Conservation (phyloP, 2,888 invertebrate genomes). For the Apotomis capreana region DNA sequence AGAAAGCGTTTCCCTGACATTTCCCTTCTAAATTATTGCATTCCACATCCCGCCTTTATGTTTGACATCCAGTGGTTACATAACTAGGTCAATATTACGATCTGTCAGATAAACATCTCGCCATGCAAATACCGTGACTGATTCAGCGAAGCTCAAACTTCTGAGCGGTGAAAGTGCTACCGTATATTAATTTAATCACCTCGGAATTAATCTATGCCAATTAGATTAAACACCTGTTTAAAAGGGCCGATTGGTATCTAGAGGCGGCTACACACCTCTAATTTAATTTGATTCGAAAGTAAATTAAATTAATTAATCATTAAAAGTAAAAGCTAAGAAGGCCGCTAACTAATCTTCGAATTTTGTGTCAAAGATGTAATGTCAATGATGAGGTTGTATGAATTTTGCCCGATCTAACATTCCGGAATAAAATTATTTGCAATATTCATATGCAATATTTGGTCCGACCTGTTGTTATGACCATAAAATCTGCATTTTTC, state of each 20-base stretch:
- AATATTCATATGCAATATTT: no score
- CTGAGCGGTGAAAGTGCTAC: constrained; percentile 30
- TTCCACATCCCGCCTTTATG: constrained; percentile 7
- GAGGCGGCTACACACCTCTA: constrained; percentile 15
- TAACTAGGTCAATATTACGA: constrained; percentile 56
- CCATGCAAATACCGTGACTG: constrained; percentile 41
- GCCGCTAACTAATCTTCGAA: not conserved
- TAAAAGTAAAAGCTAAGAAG: constrained; percentile 17
- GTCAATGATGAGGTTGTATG: no score
- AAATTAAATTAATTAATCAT: constrained; percentile 17
- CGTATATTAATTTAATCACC: constrained; percentile 30
- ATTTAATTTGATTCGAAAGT: constrained; percentile 27
- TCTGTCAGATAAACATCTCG: constrained; percentile 44
- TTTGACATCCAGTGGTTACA: constrained; percentile 45
- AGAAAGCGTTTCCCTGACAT: constrained; percentile 5
- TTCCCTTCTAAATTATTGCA: constrained; percentile 6
- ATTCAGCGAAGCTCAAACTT: constrained; percentile 24
- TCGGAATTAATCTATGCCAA: constrained; percentile 27
- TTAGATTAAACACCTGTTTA: constrained; percentile 26
- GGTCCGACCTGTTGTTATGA: no score
- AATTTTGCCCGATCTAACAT: no score
- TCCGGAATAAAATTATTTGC: no score
- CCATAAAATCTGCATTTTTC: no score
- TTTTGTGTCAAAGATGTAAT: not conserved
- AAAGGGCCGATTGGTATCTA: constrained; percentile 27